Conservation (phyloP, 2,888 invertebrate genomes). For the Tenodera sinensis region DNA sequence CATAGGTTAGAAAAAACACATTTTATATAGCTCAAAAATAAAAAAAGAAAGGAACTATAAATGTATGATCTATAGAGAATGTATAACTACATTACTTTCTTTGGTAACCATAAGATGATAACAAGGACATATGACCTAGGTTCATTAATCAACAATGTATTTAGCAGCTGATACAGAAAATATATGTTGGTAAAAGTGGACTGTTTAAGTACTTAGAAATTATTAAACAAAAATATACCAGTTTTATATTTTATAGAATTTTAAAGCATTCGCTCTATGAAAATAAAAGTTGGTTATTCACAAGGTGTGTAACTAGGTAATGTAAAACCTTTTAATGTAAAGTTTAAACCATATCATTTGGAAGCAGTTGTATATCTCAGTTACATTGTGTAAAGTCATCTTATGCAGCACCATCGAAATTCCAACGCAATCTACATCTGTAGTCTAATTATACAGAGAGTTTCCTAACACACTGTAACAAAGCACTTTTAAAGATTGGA, state of each 20-base stretch:
- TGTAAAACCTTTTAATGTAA: not conserved
- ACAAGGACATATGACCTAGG: not conserved
- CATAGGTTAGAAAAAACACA: not conserved
- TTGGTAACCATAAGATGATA: not conserved
- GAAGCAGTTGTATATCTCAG: too few species aligned
- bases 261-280: not conserved
- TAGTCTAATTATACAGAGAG: too few species aligned
- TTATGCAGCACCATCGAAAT: too few species aligned
- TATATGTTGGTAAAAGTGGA: too few species aligned
- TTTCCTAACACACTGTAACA: too few species aligned
- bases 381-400: too few species aligned
- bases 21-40: not conserved
- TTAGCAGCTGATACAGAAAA: too few species aligned
- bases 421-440: too few species aligned
- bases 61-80: too few species aligned
- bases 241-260: not conserved
- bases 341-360: too few species aligned
- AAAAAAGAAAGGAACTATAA: not conserved
- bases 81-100: not conserved
- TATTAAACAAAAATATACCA: not conserved
- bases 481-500: too few species aligned
- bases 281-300: not conserved
- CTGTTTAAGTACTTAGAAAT: too few species aligned
- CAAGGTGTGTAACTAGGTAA: not conserved
- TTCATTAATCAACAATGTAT: not conserved